Conservation (phyloP, 2,797 vertebrate species). For the Phylloscopus collybita region DNA sequence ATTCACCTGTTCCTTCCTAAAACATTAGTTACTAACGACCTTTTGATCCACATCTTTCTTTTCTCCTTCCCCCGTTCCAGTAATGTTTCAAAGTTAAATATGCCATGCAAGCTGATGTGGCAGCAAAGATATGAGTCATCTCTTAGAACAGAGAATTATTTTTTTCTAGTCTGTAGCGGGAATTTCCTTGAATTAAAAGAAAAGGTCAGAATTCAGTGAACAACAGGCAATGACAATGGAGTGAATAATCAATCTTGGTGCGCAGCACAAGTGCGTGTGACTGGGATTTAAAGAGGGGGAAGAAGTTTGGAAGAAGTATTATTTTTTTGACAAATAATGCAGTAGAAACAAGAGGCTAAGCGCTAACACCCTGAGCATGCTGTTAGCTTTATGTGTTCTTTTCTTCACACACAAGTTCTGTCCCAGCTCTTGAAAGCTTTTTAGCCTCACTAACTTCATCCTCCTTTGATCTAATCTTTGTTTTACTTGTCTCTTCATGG, state of each 20-base stretch:
- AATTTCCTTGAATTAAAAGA: constrained; percentile 62
- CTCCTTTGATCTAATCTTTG: background rate
- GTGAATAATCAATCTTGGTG: constrained; percentile 5
- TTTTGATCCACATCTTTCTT: background rate
- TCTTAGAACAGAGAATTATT: background rate
- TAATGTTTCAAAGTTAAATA: background rate
- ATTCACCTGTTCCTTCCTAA: background rate
- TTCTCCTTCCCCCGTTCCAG: background rate
- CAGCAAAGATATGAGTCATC: constrained; percentile 37
- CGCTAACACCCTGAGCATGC: background rate
- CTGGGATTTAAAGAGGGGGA: background rate
- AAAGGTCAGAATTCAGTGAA: constrained; percentile 61
- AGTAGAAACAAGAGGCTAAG: background rate
- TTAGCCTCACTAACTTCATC: background rate
- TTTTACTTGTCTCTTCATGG: background rate
- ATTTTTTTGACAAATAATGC: background rate
- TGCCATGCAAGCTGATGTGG: background rate
- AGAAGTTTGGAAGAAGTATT: background rate
- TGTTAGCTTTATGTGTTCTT: background rate
- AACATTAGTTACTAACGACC: background rate
- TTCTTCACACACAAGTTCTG: background rate
- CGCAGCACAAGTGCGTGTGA: background rate
- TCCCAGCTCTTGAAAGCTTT: background rate
- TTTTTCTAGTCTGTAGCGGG: background rate
- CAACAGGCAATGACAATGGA: background rate